Conservation (phyloP, 2,797 vertebrate species). For the Passerculus sandwichensis region DNA sequence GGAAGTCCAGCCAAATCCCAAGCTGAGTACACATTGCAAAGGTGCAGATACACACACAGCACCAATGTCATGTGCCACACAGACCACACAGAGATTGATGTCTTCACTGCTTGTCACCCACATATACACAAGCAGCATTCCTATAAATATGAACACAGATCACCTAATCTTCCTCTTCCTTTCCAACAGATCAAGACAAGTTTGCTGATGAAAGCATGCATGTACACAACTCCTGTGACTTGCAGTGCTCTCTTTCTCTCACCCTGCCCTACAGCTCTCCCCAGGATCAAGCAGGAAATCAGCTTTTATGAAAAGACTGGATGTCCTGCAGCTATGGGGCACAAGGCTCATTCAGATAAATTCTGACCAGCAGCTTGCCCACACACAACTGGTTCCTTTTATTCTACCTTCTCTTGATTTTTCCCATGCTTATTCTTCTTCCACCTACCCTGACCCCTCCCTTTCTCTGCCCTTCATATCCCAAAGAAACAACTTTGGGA, state of each 20-base stretch:
- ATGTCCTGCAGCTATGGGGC: background rate
- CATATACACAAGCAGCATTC: background rate
- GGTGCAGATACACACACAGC: background rate
- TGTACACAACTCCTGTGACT: background rate
- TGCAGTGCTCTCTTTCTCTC: background rate
- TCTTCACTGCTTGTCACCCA: background rate
- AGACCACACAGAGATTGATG: background rate
- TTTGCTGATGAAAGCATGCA: fast-evolving
- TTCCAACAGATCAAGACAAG: background rate
- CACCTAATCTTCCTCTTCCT: background rate
- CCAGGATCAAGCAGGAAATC: background rate
- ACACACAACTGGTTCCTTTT: background rate
- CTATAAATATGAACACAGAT: background rate
- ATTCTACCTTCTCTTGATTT: background rate
- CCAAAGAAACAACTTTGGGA: background rate
- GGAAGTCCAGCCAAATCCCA: background rate
- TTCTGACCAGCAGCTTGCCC: background rate
- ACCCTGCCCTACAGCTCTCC: background rate
- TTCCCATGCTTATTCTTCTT: background rate
- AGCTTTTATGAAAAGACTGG: background rate
- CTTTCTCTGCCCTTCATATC: background rate
- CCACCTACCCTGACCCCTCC: background rate
- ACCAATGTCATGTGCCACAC: fast-evolving
- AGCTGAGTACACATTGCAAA: background rate
- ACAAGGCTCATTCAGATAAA: background rate